phyloP scores from a whole-genome alignment of 2,888 invertebrate genomes.

The Melikaiella ostensackeni region DNA sequence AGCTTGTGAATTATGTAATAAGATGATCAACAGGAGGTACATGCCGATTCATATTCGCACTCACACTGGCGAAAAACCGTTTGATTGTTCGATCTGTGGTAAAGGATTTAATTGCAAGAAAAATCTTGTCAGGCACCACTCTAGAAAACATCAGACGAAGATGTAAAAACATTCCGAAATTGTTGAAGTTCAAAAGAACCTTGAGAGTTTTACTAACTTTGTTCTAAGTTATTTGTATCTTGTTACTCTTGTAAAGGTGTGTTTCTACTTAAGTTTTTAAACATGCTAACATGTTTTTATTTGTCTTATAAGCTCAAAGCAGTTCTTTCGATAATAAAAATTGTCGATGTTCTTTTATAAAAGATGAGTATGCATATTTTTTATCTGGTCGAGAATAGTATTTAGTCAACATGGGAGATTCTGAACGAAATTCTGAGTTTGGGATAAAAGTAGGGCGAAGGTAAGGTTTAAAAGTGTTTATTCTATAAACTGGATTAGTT shows the following conservation, averaged over 20 bases:
- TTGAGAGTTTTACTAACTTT: neutral
- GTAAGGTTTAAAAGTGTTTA: neutral
- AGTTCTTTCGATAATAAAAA: neutral
- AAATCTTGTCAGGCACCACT: neutral
- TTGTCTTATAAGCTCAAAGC: neutral
- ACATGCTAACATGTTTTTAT: neutral
- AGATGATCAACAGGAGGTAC: conserved; percentile 51
- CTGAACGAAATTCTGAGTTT: neutral
- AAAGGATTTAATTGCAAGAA: conserved; percentile 67
- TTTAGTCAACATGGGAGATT: neutral
- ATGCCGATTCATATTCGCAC: conserved; percentile 67
- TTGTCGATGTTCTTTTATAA: neutral
- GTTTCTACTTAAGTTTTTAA: neutral
- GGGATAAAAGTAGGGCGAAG: neutral
- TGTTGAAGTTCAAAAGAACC: neutral
- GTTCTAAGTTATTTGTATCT: neutral
- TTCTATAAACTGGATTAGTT: neutral
- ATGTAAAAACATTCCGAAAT: neutral
- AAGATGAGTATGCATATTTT: neutral
- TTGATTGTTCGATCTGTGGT: conserved; percentile 67
- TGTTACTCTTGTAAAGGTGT: neutral
- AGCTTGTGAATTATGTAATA: conserved; percentile 75
- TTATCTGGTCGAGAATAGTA: neutral
- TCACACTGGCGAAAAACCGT: conserved; percentile 71
- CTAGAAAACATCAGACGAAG: conserved; percentile 54